phyloP scores from a whole-genome alignment of 2,888 invertebrate genomes.

The Corythucha ciliata region DNA sequence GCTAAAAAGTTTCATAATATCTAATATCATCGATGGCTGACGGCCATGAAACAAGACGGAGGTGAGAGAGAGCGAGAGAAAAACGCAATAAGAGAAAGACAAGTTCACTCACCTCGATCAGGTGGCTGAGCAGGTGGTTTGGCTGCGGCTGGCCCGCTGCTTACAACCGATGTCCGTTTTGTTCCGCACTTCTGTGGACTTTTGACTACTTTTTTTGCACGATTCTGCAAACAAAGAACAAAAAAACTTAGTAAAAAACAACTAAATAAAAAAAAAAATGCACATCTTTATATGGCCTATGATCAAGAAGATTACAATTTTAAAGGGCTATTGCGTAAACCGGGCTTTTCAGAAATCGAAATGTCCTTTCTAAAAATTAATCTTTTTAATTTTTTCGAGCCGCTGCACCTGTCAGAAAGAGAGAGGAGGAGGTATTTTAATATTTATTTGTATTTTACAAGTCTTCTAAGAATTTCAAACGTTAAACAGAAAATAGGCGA shows the following conservation, averaged over 20 bases:
- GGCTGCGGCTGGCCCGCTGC: slow-evolving; percentile 24
- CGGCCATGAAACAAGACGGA: not conserved
- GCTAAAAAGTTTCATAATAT: too few species aligned
- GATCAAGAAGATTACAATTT: too few species aligned
- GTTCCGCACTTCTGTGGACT: slow-evolving; percentile 13
- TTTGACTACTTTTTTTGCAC: slow-evolving; percentile 20
- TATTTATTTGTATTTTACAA: too few species aligned
- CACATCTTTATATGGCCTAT: too few species aligned
- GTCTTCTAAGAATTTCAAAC: too few species aligned
- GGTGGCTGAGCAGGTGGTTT: slow-evolving; percentile 30
- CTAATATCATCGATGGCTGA: not conserved
- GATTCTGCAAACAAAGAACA: slow-evolving; percentile 16
- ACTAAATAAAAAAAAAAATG: not conserved
- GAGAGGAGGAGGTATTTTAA: too few species aligned
- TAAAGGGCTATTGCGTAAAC: too few species aligned
- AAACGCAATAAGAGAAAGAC: not conserved
- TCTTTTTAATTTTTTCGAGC: too few species aligned
- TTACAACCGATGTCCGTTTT: slow-evolving; percentile 12
- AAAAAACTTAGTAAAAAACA: not conserved
- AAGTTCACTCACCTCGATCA: slow-evolving; percentile 28
- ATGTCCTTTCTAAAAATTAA: too few species aligned
- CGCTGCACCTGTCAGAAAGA: too few species aligned
- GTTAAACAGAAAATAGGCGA: too few species aligned
- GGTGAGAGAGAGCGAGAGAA: not conserved
- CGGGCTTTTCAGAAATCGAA: too few species aligned